Conservation (phyloP, 2,113 vertebrate genomes). For the Zeus faber region DNA sequence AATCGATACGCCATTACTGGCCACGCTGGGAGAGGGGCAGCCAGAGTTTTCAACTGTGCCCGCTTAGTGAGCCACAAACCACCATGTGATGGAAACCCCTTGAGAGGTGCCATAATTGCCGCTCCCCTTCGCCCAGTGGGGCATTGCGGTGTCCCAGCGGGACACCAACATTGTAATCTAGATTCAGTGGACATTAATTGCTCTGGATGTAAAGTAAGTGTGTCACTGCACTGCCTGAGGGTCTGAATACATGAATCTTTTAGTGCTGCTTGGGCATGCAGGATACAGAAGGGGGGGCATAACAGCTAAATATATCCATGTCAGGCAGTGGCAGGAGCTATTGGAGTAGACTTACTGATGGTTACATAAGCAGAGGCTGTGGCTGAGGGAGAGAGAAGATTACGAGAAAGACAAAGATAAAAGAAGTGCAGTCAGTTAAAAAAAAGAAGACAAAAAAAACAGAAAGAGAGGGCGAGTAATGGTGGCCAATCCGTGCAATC, state of each 20-base stretch:
- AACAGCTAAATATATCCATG: constrained; percentile 72
- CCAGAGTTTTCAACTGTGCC: constrained; percentile 20
- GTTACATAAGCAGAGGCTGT: constrained; percentile 61
- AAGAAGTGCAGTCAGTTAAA: not conserved
- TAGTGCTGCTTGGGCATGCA: constrained; percentile 79
- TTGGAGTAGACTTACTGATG: constrained; percentile 57
- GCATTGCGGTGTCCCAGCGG: constrained; percentile 38
- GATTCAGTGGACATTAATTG: constrained; percentile 89
- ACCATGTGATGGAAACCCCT: constrained; percentile 22
- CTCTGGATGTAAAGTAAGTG: constrained; percentile 90
- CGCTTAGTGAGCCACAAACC: constrained; percentile 33
- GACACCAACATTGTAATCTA: constrained; percentile 72
- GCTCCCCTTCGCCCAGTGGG: constrained; percentile 18
- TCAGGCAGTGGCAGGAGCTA: constrained; percentile 56
- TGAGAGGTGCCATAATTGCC: constrained; percentile 13
- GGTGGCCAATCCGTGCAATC: too few species aligned
- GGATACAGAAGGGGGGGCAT: constrained; percentile 35
- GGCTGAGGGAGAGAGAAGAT: constrained; percentile 28
- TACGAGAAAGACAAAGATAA: not conserved
- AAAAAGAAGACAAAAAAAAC: not conserved
- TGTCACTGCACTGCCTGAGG: constrained; percentile 84
- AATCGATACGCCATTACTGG: constrained; percentile 72
- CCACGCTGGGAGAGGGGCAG: constrained; percentile 46
- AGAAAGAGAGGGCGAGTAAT: not conserved
- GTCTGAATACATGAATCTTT: constrained; percentile 85